Conservation (phyloP, 2,888 invertebrate species). For the Mellilla xanthometata region DNA sequence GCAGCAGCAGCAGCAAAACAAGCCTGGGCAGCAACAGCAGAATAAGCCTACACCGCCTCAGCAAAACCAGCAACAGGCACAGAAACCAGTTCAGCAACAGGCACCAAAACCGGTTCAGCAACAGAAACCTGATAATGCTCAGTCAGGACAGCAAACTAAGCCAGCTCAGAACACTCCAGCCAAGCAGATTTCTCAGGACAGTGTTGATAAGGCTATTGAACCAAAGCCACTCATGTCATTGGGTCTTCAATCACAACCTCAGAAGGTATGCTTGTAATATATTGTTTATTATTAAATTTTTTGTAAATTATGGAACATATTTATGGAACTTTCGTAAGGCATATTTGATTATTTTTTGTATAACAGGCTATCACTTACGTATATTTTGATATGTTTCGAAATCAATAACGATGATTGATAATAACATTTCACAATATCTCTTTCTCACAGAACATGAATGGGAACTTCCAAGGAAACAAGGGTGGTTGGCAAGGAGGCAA, state of each 20-base stretch:
- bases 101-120: conserved; percentile 20
- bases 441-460: conserved; percentile 66
- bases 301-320: no score
- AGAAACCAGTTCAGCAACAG: conserved; percentile 32
- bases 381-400: no score
- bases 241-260: conserved; percentile 35
- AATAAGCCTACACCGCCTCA: conserved; percentile 29
- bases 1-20: conserved; percentile 30
- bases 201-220: conserved; percentile 53
- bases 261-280: conserved; percentile 30
- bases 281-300: not conserved
- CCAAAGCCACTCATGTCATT: conserved; percentile 49
- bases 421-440: no score
- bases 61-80: conserved; percentile 35
- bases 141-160: conserved; percentile 26
- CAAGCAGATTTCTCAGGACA: conserved; percentile 51
- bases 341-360: no score
- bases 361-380: no score
- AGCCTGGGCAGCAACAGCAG: conserved; percentile 29
- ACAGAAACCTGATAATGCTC: conserved; percentile 24
- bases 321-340: no score
- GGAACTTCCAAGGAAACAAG: conserved; percentile 56
- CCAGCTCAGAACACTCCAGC: conserved; percentile 38
- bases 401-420: no score
- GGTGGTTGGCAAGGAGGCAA: conserved; percentile 54